Percentiles rank a stretch among this genome's conserved stretches.
Evolutionary conservation across 64 coral and sea anemone species (phyloP).

Genomic region (Anthopleura sola): DNA sequence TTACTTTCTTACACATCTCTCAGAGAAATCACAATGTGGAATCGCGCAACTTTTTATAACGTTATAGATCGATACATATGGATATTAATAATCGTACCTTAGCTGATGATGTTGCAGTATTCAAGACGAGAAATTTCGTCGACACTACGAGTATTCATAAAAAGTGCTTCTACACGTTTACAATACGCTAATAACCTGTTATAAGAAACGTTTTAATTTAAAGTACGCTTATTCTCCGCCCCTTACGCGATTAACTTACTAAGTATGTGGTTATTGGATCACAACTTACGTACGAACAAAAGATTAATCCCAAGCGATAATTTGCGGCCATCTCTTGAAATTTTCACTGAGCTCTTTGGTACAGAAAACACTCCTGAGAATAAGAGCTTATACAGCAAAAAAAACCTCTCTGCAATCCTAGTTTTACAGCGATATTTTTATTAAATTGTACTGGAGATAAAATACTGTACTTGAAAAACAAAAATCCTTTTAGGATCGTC

Average conservation of each 20-base stretch:
- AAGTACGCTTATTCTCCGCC: background rate
- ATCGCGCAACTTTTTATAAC: background rate
- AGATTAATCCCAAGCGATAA: background rate
- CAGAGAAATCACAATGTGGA: background rate
- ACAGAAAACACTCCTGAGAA: background rate
- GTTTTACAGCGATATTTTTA: background rate
- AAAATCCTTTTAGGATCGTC: background rate
- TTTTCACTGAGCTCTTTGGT: background rate
- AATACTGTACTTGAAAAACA: background rate
- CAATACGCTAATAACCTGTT: background rate
- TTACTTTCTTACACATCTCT: background rate
- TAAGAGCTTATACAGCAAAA: background rate
- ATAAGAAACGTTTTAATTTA: background rate
- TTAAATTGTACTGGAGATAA: background rate
- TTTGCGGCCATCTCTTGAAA: background rate
- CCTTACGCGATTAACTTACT: slow-evolving; percentile 9
- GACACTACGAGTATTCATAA: background rate
- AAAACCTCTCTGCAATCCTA: background rate
- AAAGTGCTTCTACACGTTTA: background rate
- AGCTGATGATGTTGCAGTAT: background rate
- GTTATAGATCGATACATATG: background rate
- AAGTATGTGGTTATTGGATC: background rate
- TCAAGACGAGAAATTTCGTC: background rate
- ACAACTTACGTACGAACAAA: background rate
- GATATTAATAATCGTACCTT: background rate